Percentiles rank a stretch among this genome's conserved stretches.
Conservation (phyloP, 2,888 invertebrate genomes). For the Ophioninae sp. region DNA sequence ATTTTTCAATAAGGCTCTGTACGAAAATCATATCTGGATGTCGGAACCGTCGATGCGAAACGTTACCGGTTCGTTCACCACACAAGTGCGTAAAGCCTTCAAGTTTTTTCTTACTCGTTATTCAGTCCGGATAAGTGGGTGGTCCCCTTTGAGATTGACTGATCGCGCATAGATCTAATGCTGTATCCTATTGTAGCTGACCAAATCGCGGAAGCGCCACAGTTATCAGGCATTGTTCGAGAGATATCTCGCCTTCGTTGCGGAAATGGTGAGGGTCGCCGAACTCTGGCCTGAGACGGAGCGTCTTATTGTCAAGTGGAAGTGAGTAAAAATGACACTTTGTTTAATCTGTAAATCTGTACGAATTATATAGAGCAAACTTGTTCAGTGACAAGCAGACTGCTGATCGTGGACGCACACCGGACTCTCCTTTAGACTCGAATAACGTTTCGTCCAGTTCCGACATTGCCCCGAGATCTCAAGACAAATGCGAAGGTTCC, state of each 20-base stretch:
- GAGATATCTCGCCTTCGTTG: constrained; percentile 83
- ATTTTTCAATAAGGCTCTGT: constrained; percentile 86
- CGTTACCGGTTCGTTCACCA: constrained; percentile 59
- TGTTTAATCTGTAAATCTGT: neutral
- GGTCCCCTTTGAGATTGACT: neutral
- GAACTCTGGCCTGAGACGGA: constrained; percentile 84
- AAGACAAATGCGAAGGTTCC: constrained; percentile 38
- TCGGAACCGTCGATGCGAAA: constrained; percentile 83
- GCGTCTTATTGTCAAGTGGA: constrained; percentile 82
- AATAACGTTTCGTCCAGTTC: constrained; percentile 67
- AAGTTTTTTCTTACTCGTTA: neutral
- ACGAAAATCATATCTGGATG: constrained; percentile 82
- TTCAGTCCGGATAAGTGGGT: neutral
- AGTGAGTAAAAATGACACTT: constrained; percentile 39
- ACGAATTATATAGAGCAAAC: constrained; percentile 22
- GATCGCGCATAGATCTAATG: constrained; percentile 10
- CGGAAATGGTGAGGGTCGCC: constrained; percentile 83
- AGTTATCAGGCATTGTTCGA: constrained; percentile 81
- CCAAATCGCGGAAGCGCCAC: constrained; percentile 76
- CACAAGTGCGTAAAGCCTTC: constrained; percentile 78
- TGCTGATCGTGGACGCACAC: constrained; percentile 60
- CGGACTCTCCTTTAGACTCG: constrained; percentile 66
- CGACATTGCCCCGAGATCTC: constrained; percentile 56
- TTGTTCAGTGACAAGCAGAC: constrained; percentile 61
- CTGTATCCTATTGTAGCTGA: constrained; percentile 69